Conservation (phyloP, 2,113 vertebrate genomes). For the Etia nguti region DNA sequence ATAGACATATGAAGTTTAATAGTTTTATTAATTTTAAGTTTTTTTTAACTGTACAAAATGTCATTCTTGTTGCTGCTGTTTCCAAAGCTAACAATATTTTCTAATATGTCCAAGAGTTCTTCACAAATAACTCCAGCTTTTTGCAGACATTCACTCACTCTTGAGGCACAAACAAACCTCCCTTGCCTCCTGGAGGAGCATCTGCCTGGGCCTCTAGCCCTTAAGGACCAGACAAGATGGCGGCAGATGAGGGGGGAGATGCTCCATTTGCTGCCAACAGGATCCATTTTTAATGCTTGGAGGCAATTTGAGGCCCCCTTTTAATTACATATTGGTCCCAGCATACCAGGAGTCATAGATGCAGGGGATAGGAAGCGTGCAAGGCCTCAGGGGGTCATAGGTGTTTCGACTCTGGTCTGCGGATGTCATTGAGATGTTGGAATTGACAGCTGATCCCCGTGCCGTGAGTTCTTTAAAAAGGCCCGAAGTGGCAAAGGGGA, state of each 20-base stretch:
- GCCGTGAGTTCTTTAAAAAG: neutral
- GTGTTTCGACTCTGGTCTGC: neutral
- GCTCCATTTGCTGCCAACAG: constrained; percentile 51
- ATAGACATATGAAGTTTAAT: neutral
- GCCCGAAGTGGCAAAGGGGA: neutral
- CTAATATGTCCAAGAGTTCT: neutral
- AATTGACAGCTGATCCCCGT: constrained; percentile 26
- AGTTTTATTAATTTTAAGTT: neutral
- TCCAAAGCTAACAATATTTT: neutral
- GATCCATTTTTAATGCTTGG: constrained; percentile 64
- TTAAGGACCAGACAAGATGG: constrained; percentile 40
- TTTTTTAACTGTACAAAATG: neutral
- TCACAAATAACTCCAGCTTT: neutral
- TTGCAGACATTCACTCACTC: neutral
- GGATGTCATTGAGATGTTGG: constrained; percentile 12
- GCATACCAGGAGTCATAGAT: constrained; percentile 10
- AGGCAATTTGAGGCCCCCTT: constrained; percentile 36
- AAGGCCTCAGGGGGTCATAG: neutral
- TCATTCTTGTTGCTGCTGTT: neutral
- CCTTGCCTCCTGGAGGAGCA: constrained; percentile 32
- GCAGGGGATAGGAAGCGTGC: neutral
- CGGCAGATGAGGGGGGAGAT: constrained; percentile 33
- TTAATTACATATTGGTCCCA: constrained; percentile 55
- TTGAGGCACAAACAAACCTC: neutral
- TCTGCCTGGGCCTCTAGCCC: constrained; percentile 18